These are phyloP conservation scores for Odontamblyopus lacepedii DNA, from an alignment of 2,797 vertebrate species.

Conservation along the genomic window DNA sequence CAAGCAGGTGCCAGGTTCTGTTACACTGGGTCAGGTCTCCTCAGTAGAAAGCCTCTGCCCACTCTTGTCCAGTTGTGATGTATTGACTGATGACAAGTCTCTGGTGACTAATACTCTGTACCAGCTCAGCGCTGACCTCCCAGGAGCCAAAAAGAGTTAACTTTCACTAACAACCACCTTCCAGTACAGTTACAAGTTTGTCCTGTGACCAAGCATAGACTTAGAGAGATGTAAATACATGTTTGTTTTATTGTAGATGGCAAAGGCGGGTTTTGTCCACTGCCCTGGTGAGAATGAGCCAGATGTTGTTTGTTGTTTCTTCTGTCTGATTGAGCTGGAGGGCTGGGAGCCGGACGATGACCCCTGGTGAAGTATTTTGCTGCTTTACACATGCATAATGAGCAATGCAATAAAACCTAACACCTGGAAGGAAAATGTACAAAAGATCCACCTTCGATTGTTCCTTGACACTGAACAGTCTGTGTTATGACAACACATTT, in stretches of 20 bases:
- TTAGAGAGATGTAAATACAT: neutral
- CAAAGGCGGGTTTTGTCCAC: constrained; percentile 81
- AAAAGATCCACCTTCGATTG: neutral
- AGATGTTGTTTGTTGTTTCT: constrained; percentile 83
- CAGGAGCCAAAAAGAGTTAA: constrained; percentile 14
- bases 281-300: constrained; percentile 77
- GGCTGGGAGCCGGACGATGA: constrained; percentile 85
- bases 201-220: neutral
- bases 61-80: constrained; percentile 23
- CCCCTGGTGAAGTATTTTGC: constrained; percentile 70
- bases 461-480: too few species aligned
- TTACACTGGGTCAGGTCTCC: constrained; percentile 46
- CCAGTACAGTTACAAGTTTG: constrained; percentile 1
- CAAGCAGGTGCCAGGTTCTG: constrained; percentile 55
- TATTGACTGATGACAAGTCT: constrained; percentile 51
- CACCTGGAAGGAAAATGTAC: neutral
- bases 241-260: constrained; percentile 74
- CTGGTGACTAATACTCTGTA: constrained; percentile 31
- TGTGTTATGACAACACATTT: too few species aligned
- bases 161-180: neutral
- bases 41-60: constrained; percentile 1
- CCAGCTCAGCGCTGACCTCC: constrained; percentile 19
- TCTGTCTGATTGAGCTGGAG: constrained; percentile 84
- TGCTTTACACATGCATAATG: neutral
- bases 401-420: neutral